phyloP scores from a whole-genome alignment of 2,113 vertebrate species.

The Alces alces region DNA sequence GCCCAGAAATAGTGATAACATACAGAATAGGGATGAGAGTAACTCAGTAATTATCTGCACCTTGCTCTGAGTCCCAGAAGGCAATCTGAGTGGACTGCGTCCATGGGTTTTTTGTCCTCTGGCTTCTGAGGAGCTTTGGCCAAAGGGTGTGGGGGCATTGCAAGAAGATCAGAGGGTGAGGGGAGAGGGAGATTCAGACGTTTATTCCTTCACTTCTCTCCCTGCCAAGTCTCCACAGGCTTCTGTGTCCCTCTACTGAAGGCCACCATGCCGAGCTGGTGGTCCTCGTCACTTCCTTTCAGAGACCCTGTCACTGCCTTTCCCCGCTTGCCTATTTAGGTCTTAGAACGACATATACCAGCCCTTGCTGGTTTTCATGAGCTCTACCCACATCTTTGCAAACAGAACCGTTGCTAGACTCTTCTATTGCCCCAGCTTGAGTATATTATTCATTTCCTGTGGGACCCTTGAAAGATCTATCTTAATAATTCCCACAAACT shows the following conservation, averaged over 20 bases:
- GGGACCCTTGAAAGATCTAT: neutral
- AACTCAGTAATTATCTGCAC: too few species aligned
- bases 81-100: neutral
- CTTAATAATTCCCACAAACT: neutral
- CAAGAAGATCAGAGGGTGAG: neutral
- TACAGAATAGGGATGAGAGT: neutral
- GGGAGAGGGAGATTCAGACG: neutral
- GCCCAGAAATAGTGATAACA: neutral
- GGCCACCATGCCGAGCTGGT: neutral
- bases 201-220: neutral
- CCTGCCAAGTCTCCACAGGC: neutral
- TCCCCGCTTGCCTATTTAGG: neutral
- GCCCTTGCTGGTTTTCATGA: neutral
- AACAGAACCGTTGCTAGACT: neutral
- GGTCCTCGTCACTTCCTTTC: neutral
- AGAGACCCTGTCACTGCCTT: neutral
- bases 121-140: neutral
- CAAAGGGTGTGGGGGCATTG: neutral
- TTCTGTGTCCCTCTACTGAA: neutral
- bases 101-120: neutral
- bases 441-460: neutral
- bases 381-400: neutral
- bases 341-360: neutral
- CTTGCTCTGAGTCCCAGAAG: neutral
- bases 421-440: neutral